These are phyloP conservation scores for Nymphicus hollandicus DNA, from an alignment of 2,113 vertebrate species.

Conservation along the genomic window DNA sequence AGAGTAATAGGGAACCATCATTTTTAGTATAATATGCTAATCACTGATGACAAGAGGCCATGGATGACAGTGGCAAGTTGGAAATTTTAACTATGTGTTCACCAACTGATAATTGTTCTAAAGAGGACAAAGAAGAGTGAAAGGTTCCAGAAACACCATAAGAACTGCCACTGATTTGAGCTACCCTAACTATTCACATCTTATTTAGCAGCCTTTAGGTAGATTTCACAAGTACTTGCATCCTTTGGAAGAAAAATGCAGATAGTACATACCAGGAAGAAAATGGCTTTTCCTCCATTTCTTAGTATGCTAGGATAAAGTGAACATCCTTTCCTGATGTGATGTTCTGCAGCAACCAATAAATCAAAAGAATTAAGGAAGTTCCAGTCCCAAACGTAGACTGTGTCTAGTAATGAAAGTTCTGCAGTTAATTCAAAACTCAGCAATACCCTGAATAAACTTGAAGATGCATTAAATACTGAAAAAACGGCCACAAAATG, in stretches of 20 bases:
- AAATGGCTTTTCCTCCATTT: background rate
- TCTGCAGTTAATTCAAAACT: background rate
- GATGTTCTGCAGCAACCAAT: background rate
- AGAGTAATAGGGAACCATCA: background rate
- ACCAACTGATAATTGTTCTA: background rate
- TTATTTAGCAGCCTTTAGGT: background rate
- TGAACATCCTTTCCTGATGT: background rate
- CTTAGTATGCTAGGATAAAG: background rate
- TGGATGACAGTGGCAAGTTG: background rate
- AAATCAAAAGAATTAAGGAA: background rate
- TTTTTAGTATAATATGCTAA: background rate
- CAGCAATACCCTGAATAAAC: background rate
- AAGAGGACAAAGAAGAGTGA: background rate
- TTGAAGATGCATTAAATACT: background rate
- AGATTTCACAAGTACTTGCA: background rate
- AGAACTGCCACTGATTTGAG: background rate
- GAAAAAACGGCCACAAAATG: background rate
- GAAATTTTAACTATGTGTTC: background rate
- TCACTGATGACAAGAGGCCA: background rate
- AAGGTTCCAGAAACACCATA: background rate
- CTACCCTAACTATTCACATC: background rate
- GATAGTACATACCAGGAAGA: fast-evolving
- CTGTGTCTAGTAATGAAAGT: background rate
- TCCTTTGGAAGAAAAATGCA: background rate
- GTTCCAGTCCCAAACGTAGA: background rate